Base-by-base conservation (phyloP, 2,888 invertebrate species). In the Dendrolimus pini region DNA sequence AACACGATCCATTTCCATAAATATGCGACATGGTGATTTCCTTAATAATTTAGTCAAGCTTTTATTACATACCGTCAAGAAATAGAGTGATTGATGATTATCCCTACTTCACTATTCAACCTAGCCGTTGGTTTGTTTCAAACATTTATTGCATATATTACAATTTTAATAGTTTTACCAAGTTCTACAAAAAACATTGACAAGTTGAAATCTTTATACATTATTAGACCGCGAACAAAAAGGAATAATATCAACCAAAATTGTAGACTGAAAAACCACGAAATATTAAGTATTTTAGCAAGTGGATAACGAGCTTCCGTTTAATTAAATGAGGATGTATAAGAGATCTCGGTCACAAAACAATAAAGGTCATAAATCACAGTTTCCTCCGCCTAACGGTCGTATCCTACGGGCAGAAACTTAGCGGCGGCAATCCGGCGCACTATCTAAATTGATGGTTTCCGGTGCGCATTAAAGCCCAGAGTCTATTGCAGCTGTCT, bases 381-480 rank as follows among this genome's bases (percentile, higher is more conserved):
- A 63, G 85, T 75, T 87, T 89, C 89, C 89, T 87, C 78, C 76
- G 73, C 79, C 71, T 80, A 85, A 85, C 85, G 81, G 87, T 82
- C 77, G 80, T 88, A 83, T 89, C 89, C 89, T 85, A 84, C 83
- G 74, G 71, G 77, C 77, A 79, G 80, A 72, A 83, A 83, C 82
- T 82, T 80, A 80, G 84, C 80, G 80, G 83, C 77, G 82, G 84
- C 88, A 82, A 89, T 85, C 85, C 85, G 76, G 78, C 82, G 82
- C 82, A 83, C 86, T 86, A 85, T 87, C 87, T 86, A 77, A 89
- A 90, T 90, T 89, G 87, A 89, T 90, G 80, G 85, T 83, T 90
- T 90, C 90, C 90, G 89, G 86, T 72, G 85, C 73, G 82, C 83
- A 83, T 88, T 88, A 83, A 82, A 80, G 74, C 75, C 70, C 72